A percentile compares a stretch with the other conserved stretches of the same genome.
These are phyloP conservation scores for Pseudomyrmex cubaensis DNA, from an alignment of 1,140 invertebrate genomes.

Conservation along the genomic window DNA sequence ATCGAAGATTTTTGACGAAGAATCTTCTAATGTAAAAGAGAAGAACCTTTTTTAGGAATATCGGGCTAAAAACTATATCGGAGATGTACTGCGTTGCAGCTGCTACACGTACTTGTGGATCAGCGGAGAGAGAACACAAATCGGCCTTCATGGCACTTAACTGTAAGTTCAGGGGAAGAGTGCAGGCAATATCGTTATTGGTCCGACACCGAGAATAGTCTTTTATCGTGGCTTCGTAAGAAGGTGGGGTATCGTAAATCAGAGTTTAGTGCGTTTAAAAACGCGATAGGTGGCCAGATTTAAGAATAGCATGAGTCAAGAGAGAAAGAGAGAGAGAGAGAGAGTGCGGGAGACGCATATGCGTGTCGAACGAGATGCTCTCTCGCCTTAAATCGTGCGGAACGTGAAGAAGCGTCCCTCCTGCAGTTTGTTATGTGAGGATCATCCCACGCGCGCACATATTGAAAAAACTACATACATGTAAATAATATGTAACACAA, in stretches of 20 bases:
- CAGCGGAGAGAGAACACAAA: not conserved
- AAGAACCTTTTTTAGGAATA: not conserved
- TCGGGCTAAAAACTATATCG: not conserved
- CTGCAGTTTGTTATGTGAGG: slow-evolving; percentile 22
- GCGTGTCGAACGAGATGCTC: slow-evolving; percentile 19
- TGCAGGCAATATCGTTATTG: slow-evolving; percentile 33
- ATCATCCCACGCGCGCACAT: not conserved
- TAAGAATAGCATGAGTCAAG: slow-evolving; percentile 66
- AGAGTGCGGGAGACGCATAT: slow-evolving; percentile 4
- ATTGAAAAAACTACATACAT: not conserved
- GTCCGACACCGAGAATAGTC: slow-evolving; percentile 58
- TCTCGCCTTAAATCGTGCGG: slow-evolving; percentile 50
- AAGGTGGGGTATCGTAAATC: slow-evolving; percentile 63
- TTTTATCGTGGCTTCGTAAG: slow-evolving; percentile 68
- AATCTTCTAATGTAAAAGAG: not conserved
- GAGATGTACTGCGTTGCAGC: not conserved
- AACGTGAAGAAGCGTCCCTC: slow-evolving; percentile 45
- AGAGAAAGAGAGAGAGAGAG: not conserved
- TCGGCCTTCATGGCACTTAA: slow-evolving; percentile 44
- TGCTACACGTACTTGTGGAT: slow-evolving; percentile 3
- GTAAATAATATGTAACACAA: not conserved
- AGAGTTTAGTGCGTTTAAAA: slow-evolving; percentile 73
- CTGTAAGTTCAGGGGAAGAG: slow-evolving; percentile 56
- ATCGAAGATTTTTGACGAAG: not conserved
- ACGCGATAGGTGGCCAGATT: slow-evolving; percentile 72